phyloP scores from a whole-genome alignment of 2,113 vertebrate species.

The Eleginops maclovinus region DNA sequence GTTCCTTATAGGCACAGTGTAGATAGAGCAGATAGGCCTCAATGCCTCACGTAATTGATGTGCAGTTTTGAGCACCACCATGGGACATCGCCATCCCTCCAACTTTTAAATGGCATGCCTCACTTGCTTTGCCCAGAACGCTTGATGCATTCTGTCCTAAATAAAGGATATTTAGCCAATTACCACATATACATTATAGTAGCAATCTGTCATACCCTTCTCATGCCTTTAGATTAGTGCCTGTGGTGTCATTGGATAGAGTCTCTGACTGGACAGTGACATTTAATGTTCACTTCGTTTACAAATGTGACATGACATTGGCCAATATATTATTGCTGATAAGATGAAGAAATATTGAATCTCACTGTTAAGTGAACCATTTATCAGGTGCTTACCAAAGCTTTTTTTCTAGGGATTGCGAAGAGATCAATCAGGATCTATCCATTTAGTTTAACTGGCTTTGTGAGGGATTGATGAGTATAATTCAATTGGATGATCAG shows the following conservation, averaged over 20 bases:
- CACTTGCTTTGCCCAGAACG: slow-evolving; percentile 61
- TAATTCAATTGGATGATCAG: slow-evolving; percentile 45
- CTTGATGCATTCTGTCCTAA: slow-evolving; percentile 61
- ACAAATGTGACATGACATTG: neutral
- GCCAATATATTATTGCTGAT: neutral
- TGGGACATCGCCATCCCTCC: slow-evolving; percentile 72
- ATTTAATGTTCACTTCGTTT: slow-evolving; percentile 5
- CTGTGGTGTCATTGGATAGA: slow-evolving; percentile 3
- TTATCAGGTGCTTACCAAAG: slow-evolving; percentile 26
- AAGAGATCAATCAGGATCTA: slow-evolving; percentile 51
- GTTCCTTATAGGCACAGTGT: slow-evolving; percentile 58
- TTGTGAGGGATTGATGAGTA: slow-evolving; percentile 52
- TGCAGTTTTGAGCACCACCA: slow-evolving; percentile 77
- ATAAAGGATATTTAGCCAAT: slow-evolving; percentile 70
- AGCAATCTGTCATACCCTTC: slow-evolving; percentile 34
- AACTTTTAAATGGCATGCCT: slow-evolving; percentile 57
- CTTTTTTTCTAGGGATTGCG: slow-evolving; percentile 44
- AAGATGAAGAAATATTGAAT: slow-evolving; percentile 36
- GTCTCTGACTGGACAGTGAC: no score
- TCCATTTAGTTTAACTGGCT: slow-evolving; percentile 58
- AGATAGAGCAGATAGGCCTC: slow-evolving; percentile 71
- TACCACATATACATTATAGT: slow-evolving; percentile 47
- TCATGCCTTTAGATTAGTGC: slow-evolving; percentile 29
- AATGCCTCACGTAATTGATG: slow-evolving; percentile 80
- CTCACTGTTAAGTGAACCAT: slow-evolving; percentile 31